These are phyloP conservation scores for Aphodius granarius DNA, from an alignment of 2,888 invertebrate species.

Conservation along the genomic window DNA sequence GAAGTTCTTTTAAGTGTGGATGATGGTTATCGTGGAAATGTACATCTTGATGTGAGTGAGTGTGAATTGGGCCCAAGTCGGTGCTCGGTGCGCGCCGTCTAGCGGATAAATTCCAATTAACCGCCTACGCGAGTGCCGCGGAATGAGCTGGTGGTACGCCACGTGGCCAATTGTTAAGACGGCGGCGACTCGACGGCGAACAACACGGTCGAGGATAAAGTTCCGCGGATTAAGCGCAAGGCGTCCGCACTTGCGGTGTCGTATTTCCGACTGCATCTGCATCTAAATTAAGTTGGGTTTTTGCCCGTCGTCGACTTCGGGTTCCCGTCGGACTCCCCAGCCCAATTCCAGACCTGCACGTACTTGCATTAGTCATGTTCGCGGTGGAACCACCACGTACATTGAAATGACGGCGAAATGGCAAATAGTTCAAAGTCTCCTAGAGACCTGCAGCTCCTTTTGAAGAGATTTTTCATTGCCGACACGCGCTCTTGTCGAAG, in stretches of 20 bases:
- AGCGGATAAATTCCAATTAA: slow-evolving; percentile 13
- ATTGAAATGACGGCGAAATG: not conserved
- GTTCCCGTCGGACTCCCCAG: not conserved
- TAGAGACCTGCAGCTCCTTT: too few species aligned
- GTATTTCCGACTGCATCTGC: slow-evolving; percentile 30
- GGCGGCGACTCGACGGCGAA: slow-evolving; percentile 5
- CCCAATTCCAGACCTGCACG: not conserved
- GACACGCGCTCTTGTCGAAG: too few species aligned
- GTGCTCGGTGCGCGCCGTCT: not conserved
- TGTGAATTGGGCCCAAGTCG: slow-evolving; percentile 6
- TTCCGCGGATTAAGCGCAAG: slow-evolving; percentile 24
- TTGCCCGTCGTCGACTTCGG: not conserved
- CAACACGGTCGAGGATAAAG: slow-evolving; percentile 27
- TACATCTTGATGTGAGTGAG: slow-evolving; percentile 3
- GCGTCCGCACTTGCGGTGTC: slow-evolving; percentile 17
- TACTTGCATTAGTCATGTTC: slow-evolving; percentile 3
- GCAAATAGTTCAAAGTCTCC: too few species aligned
- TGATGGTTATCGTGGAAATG: too few species aligned
- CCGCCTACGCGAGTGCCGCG: slow-evolving; percentile 3
- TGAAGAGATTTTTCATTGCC: too few species aligned
- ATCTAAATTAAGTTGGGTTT: slow-evolving; percentile 27
- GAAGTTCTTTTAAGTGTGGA: too few species aligned
- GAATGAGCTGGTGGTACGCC: slow-evolving; percentile 1
- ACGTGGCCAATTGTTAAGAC: not conserved
- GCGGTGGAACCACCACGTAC: slow-evolving; percentile 2